Conservation (phyloP, 2,888 invertebrate genomes). For the Agrypnus murinus region DNA sequence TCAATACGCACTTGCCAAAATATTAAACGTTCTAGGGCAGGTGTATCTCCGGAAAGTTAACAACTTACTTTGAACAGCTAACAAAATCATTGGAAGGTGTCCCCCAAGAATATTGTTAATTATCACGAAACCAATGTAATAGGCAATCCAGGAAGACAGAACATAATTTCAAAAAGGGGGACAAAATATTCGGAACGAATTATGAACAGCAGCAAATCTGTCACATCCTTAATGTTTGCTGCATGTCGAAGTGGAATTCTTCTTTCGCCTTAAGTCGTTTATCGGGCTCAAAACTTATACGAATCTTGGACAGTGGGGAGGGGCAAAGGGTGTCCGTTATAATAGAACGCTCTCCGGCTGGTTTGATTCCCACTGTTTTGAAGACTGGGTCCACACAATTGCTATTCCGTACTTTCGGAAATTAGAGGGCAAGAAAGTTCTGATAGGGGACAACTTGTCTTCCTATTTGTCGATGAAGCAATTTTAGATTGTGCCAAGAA, state of each 20-base stretch:
- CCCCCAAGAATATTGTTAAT: too few species aligned
- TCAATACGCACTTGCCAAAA: background rate
- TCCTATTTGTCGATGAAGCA: background rate
- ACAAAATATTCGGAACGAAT: conserved; percentile 60
- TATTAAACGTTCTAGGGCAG: background rate
- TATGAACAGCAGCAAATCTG: conserved; percentile 58
- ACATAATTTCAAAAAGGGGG: conserved; percentile 58
- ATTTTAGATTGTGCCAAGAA: background rate
- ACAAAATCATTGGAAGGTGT: too few species aligned
- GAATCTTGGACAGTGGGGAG: conserved; percentile 31
- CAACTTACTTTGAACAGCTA: too few species aligned
- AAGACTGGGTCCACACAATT: conserved; percentile 34
- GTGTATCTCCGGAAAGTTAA: too few species aligned
- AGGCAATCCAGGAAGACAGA: conserved; percentile 61
- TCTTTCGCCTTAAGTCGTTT: conserved; percentile 55
- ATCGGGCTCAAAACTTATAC: too few species aligned
- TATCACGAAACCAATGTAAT: background rate
- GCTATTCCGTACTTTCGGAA: conserved; percentile 26
- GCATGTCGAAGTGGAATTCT: conserved; percentile 58
- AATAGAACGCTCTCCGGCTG: conserved; percentile 32
- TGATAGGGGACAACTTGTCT: conserved; percentile 9
- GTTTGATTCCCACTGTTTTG: conserved; percentile 47
- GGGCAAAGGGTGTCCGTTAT: conserved; percentile 12
- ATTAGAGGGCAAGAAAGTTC: conserved; percentile 16
- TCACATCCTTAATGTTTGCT: conserved; percentile 61